phyloP scores from a whole-genome alignment of 2,113 vertebrate genomes.

The Psittacula cyanocephala region DNA sequence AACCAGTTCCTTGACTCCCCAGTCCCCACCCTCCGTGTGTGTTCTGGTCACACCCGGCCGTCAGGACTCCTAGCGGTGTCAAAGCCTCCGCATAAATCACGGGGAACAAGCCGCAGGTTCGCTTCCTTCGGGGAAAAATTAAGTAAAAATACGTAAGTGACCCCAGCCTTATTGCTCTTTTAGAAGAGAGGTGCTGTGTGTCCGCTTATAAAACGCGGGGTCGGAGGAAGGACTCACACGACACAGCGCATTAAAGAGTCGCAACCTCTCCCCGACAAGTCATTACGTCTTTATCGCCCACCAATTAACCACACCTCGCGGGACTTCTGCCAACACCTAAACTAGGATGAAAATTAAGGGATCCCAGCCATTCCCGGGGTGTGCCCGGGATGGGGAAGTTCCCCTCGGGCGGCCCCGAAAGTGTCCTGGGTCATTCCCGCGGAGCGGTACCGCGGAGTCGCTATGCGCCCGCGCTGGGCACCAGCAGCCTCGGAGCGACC shows the following conservation, averaged over 20 bases:
- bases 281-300: slow-evolving; percentile 62
- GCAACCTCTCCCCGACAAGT: slow-evolving; percentile 42
- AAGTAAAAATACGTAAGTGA: neutral
- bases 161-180: neutral
- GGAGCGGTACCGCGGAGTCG: neutral
- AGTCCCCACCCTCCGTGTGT: neutral
- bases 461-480: neutral
- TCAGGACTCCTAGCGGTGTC: neutral
- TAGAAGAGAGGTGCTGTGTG: neutral
- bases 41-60: neutral
- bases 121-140: neutral
- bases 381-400: neutral
- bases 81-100: neutral
- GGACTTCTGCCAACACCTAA: slow-evolving; percentile 47
- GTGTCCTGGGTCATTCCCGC: neutral
- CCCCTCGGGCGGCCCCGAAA: neutral
- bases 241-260: slow-evolving; percentile 35
- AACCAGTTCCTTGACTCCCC: accelerated
- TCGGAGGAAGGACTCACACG: neutral
- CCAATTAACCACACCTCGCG: slow-evolving; percentile 69
- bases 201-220: neutral
- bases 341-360: slow-evolving; percentile 40
- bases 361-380: slow-evolving; percentile 13
- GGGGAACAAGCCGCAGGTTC: neutral
- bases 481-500: neutral